A percentile compares a stretch with the other conserved stretches of the same genome.
Conservation (phyloP, 2,113 vertebrate species). For the Dasyornis broadbenti region DNA sequence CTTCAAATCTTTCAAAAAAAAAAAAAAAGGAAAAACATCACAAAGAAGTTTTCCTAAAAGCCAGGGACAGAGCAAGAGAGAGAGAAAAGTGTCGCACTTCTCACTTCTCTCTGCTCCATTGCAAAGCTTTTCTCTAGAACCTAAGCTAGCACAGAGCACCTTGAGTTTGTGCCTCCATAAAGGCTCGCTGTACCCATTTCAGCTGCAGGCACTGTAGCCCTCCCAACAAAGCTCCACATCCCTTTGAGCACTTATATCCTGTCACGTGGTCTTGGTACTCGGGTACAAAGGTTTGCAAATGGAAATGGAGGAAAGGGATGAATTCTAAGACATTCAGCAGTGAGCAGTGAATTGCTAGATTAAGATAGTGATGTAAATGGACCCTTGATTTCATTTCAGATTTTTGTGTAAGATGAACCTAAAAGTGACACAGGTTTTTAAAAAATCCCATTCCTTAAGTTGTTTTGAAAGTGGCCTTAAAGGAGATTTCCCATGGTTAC, state of each 20-base stretch:
- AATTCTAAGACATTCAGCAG: background rate
- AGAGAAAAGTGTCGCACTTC: background rate
- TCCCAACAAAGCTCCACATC: background rate
- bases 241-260: background rate
- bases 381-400: background rate
- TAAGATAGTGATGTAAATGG: background rate
- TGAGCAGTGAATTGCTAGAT: background rate
- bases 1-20: background rate
- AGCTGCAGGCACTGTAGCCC: background rate
- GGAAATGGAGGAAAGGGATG: background rate
- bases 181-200: background rate
- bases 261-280: background rate
- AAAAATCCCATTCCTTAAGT: background rate
- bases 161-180: rapidly evolving
- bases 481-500: background rate
- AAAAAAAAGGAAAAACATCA: background rate
- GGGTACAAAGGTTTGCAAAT: background rate
- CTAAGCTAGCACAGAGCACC: background rate
- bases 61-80: background rate
- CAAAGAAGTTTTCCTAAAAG: background rate
- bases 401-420: background rate
- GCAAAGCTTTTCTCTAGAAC: background rate
- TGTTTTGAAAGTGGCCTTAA: background rate
- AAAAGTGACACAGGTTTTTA: background rate
- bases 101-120: background rate